A percentile compares a stretch with the other conserved stretches of the same genome.
phyloP scores from a whole-genome alignment of 2,113 vertebrate species.

The Syngnathoides biaculeatus region DNA sequence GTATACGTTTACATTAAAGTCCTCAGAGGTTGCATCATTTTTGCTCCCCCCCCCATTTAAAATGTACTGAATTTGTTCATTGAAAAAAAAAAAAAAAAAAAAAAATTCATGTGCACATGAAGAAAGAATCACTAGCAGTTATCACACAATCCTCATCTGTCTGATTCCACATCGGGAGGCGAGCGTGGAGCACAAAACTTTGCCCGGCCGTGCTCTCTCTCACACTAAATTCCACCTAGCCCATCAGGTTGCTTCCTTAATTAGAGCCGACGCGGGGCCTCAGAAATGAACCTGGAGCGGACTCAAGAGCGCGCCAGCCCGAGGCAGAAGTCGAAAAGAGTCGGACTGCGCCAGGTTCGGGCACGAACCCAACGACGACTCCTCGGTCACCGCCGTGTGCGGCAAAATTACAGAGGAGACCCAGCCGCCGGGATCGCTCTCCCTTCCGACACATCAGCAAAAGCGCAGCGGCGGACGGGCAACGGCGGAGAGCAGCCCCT shows the following conservation, averaged over 20 bases:
- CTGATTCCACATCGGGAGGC: no score
- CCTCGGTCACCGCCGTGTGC: slow-evolving; percentile 41
- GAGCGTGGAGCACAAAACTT: no score
- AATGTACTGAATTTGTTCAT: no score
- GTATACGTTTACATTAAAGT: no score
- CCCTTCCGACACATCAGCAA: slow-evolving; percentile 42
- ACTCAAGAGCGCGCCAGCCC: slow-evolving; percentile 22
- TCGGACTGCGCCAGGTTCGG: slow-evolving; percentile 39
- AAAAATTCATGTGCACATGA: no score
- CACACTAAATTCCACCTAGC: neutral
- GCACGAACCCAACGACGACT: slow-evolving; percentile 57
- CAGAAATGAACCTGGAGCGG: neutral
- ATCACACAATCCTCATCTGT: neutral
- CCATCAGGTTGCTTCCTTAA: neutral
- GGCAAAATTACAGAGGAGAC: slow-evolving; percentile 54
- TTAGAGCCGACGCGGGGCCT: neutral
- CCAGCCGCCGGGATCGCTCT: slow-evolving; percentile 49
- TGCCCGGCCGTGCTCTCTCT: no score
- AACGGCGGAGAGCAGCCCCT: slow-evolving; percentile 25
- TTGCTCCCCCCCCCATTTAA: no score
- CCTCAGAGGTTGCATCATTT: no score
- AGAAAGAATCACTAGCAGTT: no score
- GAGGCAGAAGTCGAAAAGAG: slow-evolving; percentile 20
- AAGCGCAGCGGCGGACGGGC: slow-evolving; percentile 40
- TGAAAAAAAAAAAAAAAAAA: no score